Evolutionary conservation across 1,140 invertebrate genomes (phyloP), one percentile per base, ranked within the genome.

Genomic region (Pinna nobilis): DNA sequence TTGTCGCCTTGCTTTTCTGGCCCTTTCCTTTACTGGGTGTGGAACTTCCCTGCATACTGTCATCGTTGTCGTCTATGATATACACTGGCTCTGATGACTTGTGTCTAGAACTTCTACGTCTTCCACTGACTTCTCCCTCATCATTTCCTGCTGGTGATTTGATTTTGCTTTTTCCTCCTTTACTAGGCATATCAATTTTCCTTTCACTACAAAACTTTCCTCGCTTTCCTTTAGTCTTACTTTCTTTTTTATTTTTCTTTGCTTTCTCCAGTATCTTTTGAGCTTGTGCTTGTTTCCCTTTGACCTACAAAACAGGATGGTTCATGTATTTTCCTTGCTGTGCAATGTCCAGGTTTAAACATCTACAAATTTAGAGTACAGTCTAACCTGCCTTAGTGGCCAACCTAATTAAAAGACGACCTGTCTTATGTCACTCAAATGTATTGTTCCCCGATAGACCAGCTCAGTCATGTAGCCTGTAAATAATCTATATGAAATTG

Each of bases 181-280:
- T 60, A 6, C n/a, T 23, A 11, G 32, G 63, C 65, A n/a, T 61
- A 5, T 63, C 53, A 1, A 7, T 23, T 18, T 35, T 70, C 41
- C 33, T 60, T 30, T 39, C 47, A 49, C 61, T 15, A 6, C 20
- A 3, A 25, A n/a, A 23, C 30, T n/a, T 35, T 59, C 35, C 39
- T 75, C n/a, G 9, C 9, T 66, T 18, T 23, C 3, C 9, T 50
- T 70, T 63, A 18, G 15, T 23, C 13, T 66, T 39, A 28, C 25
- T 37, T 11, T 66, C 41, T 53, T 37, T 71, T 41, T 30, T 61
- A 23, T 18, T 7, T 66, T 55, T 74, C 57, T 74, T 79, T 35
- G 77, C 77, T 50, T 76, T 79, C 9, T 70, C 57, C 30, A 79
- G 20, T 3, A 79, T 39, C 33, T 79, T 37, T 44, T 79, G 74